Evolutionary conservation across 2,113 vertebrate genomes (phyloP).

Genomic region (Tachycineta bicolor): DNA sequence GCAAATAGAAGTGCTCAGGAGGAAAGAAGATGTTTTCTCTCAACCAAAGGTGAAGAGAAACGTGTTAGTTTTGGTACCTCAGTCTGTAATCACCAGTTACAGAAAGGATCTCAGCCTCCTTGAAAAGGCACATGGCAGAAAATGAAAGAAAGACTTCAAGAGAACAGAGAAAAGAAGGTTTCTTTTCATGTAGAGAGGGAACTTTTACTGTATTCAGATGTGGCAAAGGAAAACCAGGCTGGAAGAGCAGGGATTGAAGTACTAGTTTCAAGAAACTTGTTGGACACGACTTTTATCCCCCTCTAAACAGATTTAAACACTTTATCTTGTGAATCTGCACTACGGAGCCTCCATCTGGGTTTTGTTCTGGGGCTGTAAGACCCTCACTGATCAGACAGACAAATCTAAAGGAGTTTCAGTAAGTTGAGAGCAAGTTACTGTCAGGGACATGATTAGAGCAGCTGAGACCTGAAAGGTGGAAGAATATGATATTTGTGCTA

Average conservation of each 20-base stretch:
- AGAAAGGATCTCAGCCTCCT: background rate
- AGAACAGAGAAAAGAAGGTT: background rate
- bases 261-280: background rate
- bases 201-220: background rate
- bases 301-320: background rate
- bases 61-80: background rate
- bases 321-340: background rate
- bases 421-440: background rate
- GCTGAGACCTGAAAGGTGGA: background rate
- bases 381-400: background rate
- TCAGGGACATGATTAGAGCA: background rate
- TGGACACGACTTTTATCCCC: background rate
- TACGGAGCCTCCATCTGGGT: background rate
- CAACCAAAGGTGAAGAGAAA: background rate
- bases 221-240: background rate
- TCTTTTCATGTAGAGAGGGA: background rate
- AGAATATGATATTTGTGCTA: background rate
- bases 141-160: background rate
- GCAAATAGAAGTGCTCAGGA: background rate
- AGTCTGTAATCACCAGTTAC: background rate
- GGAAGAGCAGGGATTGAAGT: background rate
- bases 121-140: background rate
- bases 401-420: background rate
- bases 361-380: background rate
- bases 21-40: background rate